Evolutionary conservation across 1,140 invertebrate species (phyloP).

Genomic region (Bombus confusus): DNA sequence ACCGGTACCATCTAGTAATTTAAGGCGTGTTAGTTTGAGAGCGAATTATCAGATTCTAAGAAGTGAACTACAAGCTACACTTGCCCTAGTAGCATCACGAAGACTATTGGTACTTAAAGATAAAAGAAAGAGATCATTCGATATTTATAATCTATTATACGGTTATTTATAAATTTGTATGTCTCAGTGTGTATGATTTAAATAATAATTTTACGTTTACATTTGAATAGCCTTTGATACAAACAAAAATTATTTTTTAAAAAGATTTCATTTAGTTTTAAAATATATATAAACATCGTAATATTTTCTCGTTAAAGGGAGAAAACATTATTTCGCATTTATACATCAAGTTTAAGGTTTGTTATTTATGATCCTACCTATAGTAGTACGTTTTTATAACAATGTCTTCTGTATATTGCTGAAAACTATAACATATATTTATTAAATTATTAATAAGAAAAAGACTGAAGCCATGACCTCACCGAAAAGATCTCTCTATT

Average conservation of each 20-base stretch:
- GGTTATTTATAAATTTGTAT: constrained; percentile 70
- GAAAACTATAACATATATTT: constrained; percentile 10
- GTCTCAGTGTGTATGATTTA: neutral
- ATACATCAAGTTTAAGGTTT: neutral
- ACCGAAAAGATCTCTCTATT: neutral
- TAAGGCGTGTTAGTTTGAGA: constrained; percentile 77
- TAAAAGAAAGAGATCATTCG: constrained; percentile 71
- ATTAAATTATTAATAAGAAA: constrained; percentile 7
- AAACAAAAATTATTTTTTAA: neutral
- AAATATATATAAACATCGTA: constrained; percentile 15
- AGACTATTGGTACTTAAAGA: constrained; percentile 77
- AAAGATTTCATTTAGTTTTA: constrained; percentile 4
- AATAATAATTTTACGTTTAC: neutral
- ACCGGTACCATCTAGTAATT: constrained; percentile 77
- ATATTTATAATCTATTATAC: constrained; percentile 75
- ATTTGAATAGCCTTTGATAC: neutral
- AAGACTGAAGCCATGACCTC: constrained; percentile 2
- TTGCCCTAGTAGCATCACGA: constrained; percentile 76
- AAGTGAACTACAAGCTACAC: constrained; percentile 75
- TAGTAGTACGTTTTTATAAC: constrained; percentile 1
- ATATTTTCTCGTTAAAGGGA: constrained; percentile 26
- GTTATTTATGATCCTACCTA: neutral
- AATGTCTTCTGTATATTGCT: neutral
- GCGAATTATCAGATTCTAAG: constrained; percentile 80
- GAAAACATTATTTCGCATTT: constrained; percentile 15